A percentile compares a stretch with the other conserved stretches of the same genome.
Evolutionary conservation across 2,797 vertebrate genomes (phyloP).

Genomic region (Ibycter americanus): DNA sequence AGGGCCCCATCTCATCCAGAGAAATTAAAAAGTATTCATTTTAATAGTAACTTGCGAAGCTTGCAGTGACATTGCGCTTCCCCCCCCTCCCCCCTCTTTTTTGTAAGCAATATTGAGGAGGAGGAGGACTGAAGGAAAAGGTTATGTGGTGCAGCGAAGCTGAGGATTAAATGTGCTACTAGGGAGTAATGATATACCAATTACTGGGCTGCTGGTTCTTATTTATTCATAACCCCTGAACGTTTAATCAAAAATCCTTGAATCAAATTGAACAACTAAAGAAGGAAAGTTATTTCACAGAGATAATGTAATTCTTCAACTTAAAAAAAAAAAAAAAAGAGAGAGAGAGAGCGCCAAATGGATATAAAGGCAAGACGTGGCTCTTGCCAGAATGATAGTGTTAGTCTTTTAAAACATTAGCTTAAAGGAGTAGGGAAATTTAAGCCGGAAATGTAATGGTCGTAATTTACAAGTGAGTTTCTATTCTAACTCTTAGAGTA

Average conservation of each 20-base stretch:
- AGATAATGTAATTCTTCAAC: slow-evolving; percentile 60
- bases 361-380: background rate
- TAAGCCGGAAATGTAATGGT: slow-evolving; percentile 23
- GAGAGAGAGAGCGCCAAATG: background rate
- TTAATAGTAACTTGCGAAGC: slow-evolving; percentile 87
- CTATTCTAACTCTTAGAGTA: background rate
- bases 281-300: slow-evolving; percentile 75
- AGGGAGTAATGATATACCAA: slow-evolving; percentile 77
- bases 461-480: slow-evolving; percentile 18
- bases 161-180: slow-evolving; percentile 77
- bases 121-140: slow-evolving; percentile 74
- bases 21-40: slow-evolving; percentile 99
- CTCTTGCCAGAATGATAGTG: background rate
- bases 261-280: slow-evolving; percentile 77
- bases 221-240: slow-evolving; percentile 79
- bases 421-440: slow-evolving; percentile 4
- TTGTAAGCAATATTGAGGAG: slow-evolving; percentile 51
- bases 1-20: slow-evolving; percentile 83
- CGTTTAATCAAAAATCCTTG: slow-evolving; percentile 80
- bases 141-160: slow-evolving; percentile 77
- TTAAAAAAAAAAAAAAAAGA: background rate
- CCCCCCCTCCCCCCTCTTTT: background rate
- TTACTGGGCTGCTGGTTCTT: slow-evolving; percentile 73
- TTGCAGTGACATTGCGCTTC: slow-evolving; percentile 72
- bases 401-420: slow-evolving; percentile 56